Evolutionary conservation across 1,140 invertebrate genomes (phyloP).

Genomic region (Steinernema feltiae): DNA sequence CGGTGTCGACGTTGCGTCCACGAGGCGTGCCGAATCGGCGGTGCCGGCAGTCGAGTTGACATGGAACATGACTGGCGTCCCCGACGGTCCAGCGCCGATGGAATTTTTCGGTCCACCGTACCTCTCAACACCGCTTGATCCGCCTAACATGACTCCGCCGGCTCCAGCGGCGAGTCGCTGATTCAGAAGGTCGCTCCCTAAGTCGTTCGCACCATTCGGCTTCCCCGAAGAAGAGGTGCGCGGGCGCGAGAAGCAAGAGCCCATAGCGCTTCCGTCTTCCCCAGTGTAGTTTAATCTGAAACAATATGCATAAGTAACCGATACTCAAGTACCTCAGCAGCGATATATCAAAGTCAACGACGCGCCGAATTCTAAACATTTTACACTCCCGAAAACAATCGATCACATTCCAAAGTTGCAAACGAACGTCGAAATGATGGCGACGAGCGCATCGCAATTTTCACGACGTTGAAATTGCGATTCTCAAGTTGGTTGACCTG

Average conservation of each 20-base stretch:
- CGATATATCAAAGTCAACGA: background rate
- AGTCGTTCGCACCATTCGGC: background rate
- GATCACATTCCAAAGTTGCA: background rate
- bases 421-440: background rate
- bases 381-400: background rate
- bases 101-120: background rate
- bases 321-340: background rate
- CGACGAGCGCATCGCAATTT: background rate
- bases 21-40: background rate
- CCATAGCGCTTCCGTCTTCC: background rate
- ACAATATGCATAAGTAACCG: background rate
- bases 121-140: background rate
- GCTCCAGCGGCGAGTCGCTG: background rate
- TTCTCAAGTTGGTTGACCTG: too few relatives aligned
- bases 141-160: background rate
- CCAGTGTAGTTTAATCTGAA: background rate
- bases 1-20: background rate
- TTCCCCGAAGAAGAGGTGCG: background rate
- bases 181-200: background rate
- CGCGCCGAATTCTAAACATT: background rate
- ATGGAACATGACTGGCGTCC: background rate
- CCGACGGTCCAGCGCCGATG: background rate
- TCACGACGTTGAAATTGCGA: too few relatives aligned
- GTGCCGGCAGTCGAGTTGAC: background rate
- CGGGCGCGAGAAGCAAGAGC: constrained; percentile 9